Evolutionary conservation across 2,113 vertebrate species (phyloP), one percentile per base, ranked within the genome.

Genomic region (rat (Rattus norvegicus)): DNA sequence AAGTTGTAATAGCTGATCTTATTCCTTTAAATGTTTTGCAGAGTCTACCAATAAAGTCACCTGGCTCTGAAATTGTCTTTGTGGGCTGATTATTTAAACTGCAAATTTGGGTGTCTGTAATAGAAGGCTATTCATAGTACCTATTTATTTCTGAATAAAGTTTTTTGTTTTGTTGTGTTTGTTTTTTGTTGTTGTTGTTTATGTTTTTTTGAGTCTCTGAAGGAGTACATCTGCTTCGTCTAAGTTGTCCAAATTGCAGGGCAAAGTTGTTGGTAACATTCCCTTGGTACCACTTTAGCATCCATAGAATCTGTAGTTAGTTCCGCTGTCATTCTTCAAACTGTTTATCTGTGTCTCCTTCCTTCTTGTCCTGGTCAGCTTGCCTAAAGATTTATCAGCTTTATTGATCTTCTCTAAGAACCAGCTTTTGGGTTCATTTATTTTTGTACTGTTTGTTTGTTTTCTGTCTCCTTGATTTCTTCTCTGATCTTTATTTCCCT

Each of bases 311-410:
- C 70, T 76, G 36, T 91, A 94, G 49, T 75, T 92, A 73, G 11
- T 81, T 26, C 10, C 54, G 24, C 76, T 49, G 59, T 59, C 94
- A 96, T 95, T 96, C 22, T 56, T 92, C 87, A 92, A 59, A 56
- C 47, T 86, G 54, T 28, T 85, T 75, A 94, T 80, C 84, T 91
- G 43, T 91, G 20, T 86, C 76, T 93, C 93, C 59, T 91, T 95
- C 84, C 47, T 90, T 96, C 94, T 96, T 96, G 83, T 83, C 61
- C 90, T 96, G 52, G 75, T 91, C 69, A 85, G 70, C 69, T 63
- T 89, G 90, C 61, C n/a, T 94, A 95, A 49, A 93, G 33, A 88
- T 86, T 88, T 93, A 89, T 81, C 77, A 77, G 54, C 83, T 96
- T 83, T 83, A 83, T 77, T 91, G 47, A 91, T 95, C 63, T 70